Conservation (phyloP, 2,113 vertebrate genomes). For the Helogale parvula region DNA sequence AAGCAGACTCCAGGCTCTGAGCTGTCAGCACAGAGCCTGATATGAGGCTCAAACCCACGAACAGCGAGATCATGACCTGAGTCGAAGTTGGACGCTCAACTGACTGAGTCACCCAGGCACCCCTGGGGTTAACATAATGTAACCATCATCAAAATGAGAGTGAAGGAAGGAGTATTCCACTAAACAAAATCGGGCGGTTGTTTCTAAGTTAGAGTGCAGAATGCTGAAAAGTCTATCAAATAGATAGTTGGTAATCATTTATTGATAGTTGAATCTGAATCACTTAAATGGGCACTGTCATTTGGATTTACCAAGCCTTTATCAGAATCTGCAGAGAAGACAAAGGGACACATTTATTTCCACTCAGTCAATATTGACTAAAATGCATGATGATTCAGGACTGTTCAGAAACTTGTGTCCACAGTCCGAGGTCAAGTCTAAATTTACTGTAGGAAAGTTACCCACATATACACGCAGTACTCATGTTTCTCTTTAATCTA, state of each 20-base stretch:
- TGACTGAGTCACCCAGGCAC: too few relatives aligned
- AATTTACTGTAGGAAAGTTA: neutral
- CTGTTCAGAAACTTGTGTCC: neutral
- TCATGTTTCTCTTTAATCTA: neutral
- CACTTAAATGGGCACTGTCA: neutral
- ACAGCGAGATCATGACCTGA: too few relatives aligned
- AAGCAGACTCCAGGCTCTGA: too few relatives aligned
- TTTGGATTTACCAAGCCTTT: neutral
- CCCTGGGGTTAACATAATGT: neutral
- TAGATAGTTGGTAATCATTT: neutral
- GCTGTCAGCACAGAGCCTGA: too few relatives aligned
- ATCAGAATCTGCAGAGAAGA: neutral
- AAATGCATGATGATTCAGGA: neutral
- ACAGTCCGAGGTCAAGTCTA: neutral
- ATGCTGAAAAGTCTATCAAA: neutral
- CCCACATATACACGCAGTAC: too few relatives aligned
- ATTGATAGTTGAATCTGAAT: neutral
- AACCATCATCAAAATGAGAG: neutral
- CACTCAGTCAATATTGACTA: neutral
- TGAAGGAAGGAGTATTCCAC: neutral
- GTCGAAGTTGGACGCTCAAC: too few relatives aligned
- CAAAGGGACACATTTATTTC: neutral
- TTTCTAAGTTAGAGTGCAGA: neutral
- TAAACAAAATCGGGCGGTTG: neutral
- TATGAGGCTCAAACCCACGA: too few relatives aligned